phyloP scores from a whole-genome alignment of 30 jellyfish, hydroid and myxozoan genomes.

The Sanderia malayensis region DNA sequence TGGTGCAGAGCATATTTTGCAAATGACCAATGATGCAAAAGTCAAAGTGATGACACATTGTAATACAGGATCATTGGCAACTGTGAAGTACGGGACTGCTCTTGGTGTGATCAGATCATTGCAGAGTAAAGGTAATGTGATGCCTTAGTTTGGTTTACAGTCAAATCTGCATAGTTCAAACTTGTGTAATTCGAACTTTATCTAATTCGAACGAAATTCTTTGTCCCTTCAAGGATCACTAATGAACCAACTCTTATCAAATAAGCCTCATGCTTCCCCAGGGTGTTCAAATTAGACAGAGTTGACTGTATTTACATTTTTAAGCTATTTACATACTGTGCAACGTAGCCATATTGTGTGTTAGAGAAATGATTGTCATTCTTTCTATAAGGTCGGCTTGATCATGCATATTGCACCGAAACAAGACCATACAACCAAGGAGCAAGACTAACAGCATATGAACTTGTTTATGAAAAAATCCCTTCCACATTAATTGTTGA shows the following conservation, averaged over 20 bases:
- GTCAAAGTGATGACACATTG: slow-evolving; percentile 82
- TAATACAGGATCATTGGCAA: slow-evolving; percentile 93
- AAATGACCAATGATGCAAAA: slow-evolving; percentile 9
- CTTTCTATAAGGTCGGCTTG: slow-evolving; percentile 20
- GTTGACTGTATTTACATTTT: too few species aligned
- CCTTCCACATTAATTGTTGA: slow-evolving; percentile 87
- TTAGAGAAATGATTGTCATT: too few species aligned
- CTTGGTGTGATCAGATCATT: slow-evolving; percentile 91
- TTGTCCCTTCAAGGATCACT: too few species aligned
- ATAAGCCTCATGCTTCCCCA: too few species aligned
- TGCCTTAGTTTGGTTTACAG: too few species aligned
- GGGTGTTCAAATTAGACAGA: too few species aligned
- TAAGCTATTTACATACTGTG: too few species aligned
- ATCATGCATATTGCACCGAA: slow-evolving; percentile 89
- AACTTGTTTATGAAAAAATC: slow-evolving; percentile 71
- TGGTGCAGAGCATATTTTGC: slow-evolving; percentile 76
- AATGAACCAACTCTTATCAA: too few species aligned
- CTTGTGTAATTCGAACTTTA: too few species aligned
- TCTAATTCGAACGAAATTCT: too few species aligned
- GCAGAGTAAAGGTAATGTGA: slow-evolving; percentile 36
- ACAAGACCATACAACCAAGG: slow-evolving; percentile 97
- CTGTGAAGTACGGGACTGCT: slow-evolving; percentile 95
- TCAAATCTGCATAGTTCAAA: too few species aligned
- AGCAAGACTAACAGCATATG: slow-evolving; percentile 93
- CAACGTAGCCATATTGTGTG: too few species aligned